Percentiles rank a stretch among this genome's conserved stretches.
phyloP scores from a whole-genome alignment of 2,888 invertebrate species.

The Caenorhabditis afra region DNA sequence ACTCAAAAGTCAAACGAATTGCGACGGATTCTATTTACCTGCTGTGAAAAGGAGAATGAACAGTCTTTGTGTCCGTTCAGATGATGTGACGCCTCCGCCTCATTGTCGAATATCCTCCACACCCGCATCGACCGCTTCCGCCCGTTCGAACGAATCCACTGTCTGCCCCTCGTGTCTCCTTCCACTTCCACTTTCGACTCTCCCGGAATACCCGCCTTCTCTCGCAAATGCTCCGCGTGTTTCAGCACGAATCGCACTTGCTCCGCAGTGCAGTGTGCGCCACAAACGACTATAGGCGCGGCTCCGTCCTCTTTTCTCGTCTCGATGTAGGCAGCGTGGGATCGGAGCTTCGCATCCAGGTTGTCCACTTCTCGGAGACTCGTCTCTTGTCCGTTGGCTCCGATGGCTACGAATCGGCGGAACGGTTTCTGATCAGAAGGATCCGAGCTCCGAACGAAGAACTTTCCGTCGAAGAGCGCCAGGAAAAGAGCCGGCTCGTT shows the following conservation, averaged over 20 bases:
- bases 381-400: constrained; percentile 54
- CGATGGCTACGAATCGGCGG: constrained; percentile 55
- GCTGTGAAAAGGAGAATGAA: constrained; percentile 69
- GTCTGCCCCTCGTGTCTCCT: constrained; percentile 55
- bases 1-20: not conserved
- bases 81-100: constrained; percentile 61
- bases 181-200: constrained; percentile 57
- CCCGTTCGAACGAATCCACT: constrained; percentile 59
- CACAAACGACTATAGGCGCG: constrained; percentile 27
- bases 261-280: constrained; percentile 36
- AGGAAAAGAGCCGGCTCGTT: constrained; percentile 55
- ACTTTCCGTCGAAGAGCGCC: constrained; percentile 52
- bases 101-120: constrained; percentile 71
- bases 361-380: constrained; percentile 57
- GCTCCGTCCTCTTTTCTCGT: not conserved
- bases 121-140: constrained; percentile 55
- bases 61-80: constrained; percentile 53
- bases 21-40: too few relatives aligned
- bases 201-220: constrained; percentile 7
- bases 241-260: constrained; percentile 47
- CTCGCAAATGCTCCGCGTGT: constrained; percentile 30
- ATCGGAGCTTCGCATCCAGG: constrained; percentile 36
- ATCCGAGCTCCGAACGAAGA: constrained; percentile 27
- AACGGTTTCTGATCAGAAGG: not conserved
- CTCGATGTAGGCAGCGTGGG: constrained; percentile 66